phyloP scores from a whole-genome alignment of 64 coral and sea anemone genomes.

The Anthopleura sola region DNA sequence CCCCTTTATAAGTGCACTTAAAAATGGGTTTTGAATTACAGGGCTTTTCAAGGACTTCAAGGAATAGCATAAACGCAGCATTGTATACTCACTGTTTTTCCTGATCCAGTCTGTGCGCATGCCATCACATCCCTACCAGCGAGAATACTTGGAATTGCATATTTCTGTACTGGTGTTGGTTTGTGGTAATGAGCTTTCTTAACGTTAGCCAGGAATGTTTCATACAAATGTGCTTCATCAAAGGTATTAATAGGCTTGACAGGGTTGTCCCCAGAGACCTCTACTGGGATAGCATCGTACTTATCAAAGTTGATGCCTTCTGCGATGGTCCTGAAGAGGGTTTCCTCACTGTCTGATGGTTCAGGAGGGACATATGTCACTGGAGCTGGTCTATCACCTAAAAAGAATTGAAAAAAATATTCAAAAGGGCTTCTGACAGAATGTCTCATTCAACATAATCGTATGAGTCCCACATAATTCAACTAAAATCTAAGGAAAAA shows the following conservation, averaged over 20 bases:
- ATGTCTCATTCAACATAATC: too few relatives aligned
- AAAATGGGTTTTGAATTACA: too few relatives aligned
- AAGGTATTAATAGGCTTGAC: conserved; percentile 64
- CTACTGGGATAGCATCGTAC: conserved; percentile 91
- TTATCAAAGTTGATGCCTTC: conserved; percentile 98
- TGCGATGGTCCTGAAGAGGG: conserved; percentile 83
- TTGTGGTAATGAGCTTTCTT: conserved; percentile 73
- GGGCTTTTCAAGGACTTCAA: too few relatives aligned
- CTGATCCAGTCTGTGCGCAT: conserved; percentile 95
- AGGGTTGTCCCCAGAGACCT: conserved; percentile 71
- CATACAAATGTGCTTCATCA: conserved; percentile 53
- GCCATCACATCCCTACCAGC: conserved; percentile 92
- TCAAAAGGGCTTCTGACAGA: too few relatives aligned
- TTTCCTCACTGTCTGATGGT: conserved; percentile 83
- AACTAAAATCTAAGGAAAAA: too few relatives aligned
- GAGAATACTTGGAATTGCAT: conserved; percentile 79
- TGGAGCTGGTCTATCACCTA: conserved; percentile 69
- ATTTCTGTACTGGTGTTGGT: conserved; percentile 93
- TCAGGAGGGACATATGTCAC: conserved; percentile 87
- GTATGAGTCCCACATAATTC: too few relatives aligned
- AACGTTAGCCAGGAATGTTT: conserved; percentile 72
- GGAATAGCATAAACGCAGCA: too few relatives aligned
- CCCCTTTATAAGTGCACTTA: too few relatives aligned
- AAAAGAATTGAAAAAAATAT: neutral
- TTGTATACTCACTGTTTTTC: conserved; percentile 99